These are phyloP conservation scores for Corvus cornix DNA, from an alignment of 2,113 vertebrate genomes.

Conservation along the genomic window DNA sequence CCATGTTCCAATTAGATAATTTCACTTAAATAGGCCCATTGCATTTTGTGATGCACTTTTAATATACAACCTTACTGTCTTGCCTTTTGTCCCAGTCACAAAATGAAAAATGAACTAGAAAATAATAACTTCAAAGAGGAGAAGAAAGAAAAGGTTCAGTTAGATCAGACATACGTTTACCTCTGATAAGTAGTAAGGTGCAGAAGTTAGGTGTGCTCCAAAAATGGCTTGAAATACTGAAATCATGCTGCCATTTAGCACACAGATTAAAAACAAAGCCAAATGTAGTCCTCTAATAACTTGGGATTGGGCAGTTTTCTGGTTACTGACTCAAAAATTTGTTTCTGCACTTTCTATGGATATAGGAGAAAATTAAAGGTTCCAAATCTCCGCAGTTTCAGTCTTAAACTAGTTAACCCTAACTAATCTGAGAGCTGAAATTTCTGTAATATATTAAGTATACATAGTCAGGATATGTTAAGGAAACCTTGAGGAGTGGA, in stretches of 20 bases:
- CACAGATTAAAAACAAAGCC: neutral
- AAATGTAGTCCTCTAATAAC: neutral
- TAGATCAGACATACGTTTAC: neutral
- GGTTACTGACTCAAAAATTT: neutral
- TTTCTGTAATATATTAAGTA: neutral
- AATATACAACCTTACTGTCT: neutral
- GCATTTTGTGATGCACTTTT: neutral
- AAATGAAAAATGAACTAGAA: neutral
- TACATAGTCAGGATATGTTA: neutral
- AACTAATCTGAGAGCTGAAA: neutral
- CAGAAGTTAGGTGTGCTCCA: fast-evolving
- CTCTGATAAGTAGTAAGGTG: too few relatives aligned
- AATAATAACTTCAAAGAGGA: neutral
- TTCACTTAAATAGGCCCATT: neutral
- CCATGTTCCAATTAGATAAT: neutral
- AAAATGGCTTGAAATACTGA: neutral
- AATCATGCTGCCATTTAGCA: neutral
- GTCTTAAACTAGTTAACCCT: neutral
- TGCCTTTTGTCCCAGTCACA: neutral
- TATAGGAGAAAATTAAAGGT: neutral
- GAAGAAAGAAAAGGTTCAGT: neutral
- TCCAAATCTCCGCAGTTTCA: neutral
- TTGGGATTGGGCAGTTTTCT: neutral
- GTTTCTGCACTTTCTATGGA: neutral
- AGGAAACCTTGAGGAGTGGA: neutral